Evolutionary conservation across 2,113 vertebrate genomes (phyloP).

Genomic region (Spilogale gracilis): DNA sequence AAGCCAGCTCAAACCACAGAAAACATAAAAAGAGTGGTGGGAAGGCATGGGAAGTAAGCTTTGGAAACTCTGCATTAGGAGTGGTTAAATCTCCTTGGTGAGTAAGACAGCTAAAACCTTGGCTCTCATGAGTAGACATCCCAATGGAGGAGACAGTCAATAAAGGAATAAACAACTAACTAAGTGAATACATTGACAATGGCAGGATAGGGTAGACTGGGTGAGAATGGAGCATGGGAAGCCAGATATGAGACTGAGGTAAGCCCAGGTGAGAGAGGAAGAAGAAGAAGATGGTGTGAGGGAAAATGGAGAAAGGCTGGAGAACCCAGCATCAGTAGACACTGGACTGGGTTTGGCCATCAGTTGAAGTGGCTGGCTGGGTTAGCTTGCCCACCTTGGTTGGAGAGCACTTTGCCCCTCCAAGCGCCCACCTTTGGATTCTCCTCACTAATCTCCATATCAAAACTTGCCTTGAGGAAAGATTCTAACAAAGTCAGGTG

Average conservation of each 20-base stretch:
- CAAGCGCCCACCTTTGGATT: neutral
- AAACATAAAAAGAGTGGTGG: neutral
- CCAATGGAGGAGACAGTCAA: neutral
- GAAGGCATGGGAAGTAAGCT: neutral
- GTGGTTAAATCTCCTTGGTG: neutral
- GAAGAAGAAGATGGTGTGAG: neutral
- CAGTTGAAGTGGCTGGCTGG: neutral
- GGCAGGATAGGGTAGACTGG: neutral
- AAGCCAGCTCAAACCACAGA: neutral
- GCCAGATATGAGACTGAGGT: neutral
- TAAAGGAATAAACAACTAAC: slow-evolving; percentile 17
- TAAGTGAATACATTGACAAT: neutral
- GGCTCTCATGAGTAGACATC: neutral
- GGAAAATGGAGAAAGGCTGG: neutral
- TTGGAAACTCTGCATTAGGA: slow-evolving; percentile 36
- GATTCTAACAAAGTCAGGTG: neutral
- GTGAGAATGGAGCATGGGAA: neutral
- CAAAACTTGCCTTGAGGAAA: slow-evolving; percentile 17
- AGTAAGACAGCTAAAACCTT: slow-evolving; percentile 26
- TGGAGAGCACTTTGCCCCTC: neutral
- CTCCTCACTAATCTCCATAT: slow-evolving; percentile 1
- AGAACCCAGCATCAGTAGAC: neutral
- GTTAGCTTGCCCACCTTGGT: neutral
- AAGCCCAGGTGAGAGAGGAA: neutral
- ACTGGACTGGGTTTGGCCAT: neutral